Base-by-base conservation (phyloP, 2,113 vertebrate species). In the Perognathus longimembris region DNA sequence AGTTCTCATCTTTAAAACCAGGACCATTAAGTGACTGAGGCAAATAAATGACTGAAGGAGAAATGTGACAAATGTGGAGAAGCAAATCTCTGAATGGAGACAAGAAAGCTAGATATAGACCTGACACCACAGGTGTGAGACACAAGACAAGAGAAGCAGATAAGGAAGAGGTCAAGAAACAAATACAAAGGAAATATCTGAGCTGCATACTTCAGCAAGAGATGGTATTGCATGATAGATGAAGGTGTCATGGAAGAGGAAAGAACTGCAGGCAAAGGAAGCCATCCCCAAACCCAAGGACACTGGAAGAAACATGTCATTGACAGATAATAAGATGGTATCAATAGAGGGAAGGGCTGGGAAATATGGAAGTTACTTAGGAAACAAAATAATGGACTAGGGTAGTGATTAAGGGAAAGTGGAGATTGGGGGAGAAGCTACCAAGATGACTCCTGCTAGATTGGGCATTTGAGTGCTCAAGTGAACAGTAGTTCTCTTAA, bases 371-470 rank as follows among this genome's bases (percentile, higher is more conserved):
- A 78, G 34, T 74, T 2, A 4, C 24, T 64, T 54, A 36, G 18
- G 63, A 84, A 54, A 54, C 50, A 54, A 54, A 54, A 54, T 15
- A 12, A 17, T 0, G 57, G 34, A 38, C 18, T 1, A 50, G 36
- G 57, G 30, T 0, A 54, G 70, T 21, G 22, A 63, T 0, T 34
- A 15, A 5, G 0, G 10, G 32, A 54, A 54, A 1, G 4, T 0
- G 10, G 42, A 76, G 69, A 5, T 10, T n/a, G 66, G 12, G 14
- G 24, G 76, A 78, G 54, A 64, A 15, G 28, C 12, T 54, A 15
- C 34, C 78, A 57, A 11, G 22, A 30, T 64, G 30, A 54, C 82
- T 84, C 61, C 34, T 57, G 36, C n/a, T n/a, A n/a, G n/a, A 30
- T 80, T 86, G 69, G 26, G 69, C 21, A 7, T 38, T 34, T 45